phyloP scores from a whole-genome alignment of 1,140 invertebrate genomes.

The Sitophilus oryzae region DNA sequence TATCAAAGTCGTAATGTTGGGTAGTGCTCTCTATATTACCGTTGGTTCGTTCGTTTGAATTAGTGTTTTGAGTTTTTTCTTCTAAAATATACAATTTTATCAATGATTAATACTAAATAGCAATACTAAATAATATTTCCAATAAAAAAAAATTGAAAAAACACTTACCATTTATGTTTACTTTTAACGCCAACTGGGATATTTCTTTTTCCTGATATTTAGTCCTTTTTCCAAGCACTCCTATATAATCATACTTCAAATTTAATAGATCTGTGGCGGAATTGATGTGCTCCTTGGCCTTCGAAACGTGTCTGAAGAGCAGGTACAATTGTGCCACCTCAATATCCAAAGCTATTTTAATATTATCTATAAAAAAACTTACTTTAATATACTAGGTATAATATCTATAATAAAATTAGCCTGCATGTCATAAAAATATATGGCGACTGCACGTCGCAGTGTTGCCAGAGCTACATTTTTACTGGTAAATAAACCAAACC shows the following conservation, averaged over 20 bases:
- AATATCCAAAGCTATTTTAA: conserved; percentile 61
- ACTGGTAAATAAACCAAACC: too few relatives aligned
- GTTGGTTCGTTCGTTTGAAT: neutral
- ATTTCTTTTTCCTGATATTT: conserved; percentile 76
- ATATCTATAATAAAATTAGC: too few relatives aligned
- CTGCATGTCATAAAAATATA: too few relatives aligned
- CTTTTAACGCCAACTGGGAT: conserved; percentile 59
- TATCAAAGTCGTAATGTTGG: conserved; percentile 7
- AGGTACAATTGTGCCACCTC: conserved; percentile 72
- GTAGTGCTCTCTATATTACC: neutral
- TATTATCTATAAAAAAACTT: conserved; percentile 42
- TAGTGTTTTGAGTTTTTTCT: conserved; percentile 4
- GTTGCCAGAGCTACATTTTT: too few relatives aligned
- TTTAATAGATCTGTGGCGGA: conserved; percentile 55
- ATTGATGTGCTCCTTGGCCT: conserved; percentile 61
- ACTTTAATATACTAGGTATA: too few relatives aligned
- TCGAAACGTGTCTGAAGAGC: conserved; percentile 64
- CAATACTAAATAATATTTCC: neutral
- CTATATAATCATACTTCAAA: conserved; percentile 59
- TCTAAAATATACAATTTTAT: too few relatives aligned
- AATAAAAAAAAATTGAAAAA: neutral
- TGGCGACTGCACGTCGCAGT: too few relatives aligned
- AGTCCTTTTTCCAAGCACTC: conserved; percentile 81
- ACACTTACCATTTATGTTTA: conserved; percentile 16
- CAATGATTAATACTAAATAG: too few relatives aligned